phyloP scores from a whole-genome alignment of 1,140 invertebrate genomes.

The Penaeus japonicus region DNA sequence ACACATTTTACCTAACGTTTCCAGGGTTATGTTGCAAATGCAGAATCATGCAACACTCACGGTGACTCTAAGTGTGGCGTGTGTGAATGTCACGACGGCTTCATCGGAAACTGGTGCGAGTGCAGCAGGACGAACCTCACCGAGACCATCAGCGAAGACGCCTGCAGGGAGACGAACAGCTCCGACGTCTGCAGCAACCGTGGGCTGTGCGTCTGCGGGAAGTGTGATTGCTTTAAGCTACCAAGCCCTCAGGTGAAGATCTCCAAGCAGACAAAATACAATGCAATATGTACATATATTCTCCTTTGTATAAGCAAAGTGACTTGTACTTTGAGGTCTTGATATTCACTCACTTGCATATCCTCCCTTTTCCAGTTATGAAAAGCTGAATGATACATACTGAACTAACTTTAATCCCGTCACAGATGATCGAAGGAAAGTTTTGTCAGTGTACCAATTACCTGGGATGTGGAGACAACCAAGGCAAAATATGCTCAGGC shows the following conservation, averaged over 20 bases:
- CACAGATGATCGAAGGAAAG: constrained; percentile 76
- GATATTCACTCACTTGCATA: neutral
- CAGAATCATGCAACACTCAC: neutral
- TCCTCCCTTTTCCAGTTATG: no score
- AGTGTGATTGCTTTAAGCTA: neutral
- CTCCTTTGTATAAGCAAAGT: no score
- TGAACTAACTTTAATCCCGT: no score
- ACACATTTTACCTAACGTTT: neutral
- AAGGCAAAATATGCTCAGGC: constrained; percentile 82
- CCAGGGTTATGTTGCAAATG: neutral
- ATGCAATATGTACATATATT: no score
- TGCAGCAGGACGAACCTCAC: neutral
- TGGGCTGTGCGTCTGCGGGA: neutral
- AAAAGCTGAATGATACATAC: no score
- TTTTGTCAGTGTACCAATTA: constrained; percentile 96
- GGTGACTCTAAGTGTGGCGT: neutral
- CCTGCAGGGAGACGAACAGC: neutral
- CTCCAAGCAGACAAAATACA: neutral
- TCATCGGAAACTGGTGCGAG: neutral
- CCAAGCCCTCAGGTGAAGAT: neutral
- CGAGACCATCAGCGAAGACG: neutral
- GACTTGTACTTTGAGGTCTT: no score
- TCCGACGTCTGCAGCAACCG: neutral
- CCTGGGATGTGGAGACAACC: constrained; percentile 80
- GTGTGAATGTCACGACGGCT: constrained; percentile 1